Conservation (phyloP, 1,140 invertebrate species). For the Cheumatopsyche charites region DNA sequence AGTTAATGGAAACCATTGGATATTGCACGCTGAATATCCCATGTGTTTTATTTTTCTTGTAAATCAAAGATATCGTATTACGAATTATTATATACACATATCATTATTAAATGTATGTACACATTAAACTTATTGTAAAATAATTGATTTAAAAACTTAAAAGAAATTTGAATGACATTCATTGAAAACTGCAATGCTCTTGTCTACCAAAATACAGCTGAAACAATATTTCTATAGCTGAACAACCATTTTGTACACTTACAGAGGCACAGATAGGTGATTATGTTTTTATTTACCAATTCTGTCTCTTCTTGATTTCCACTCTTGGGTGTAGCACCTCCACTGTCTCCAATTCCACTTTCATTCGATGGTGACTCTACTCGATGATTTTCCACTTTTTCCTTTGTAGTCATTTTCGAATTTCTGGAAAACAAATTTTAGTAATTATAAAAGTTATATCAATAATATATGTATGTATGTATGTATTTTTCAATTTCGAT, state of each 20-base stretch:
- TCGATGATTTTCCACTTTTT: neutral
- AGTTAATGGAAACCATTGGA: constrained; percentile 6
- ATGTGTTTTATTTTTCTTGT: no score
- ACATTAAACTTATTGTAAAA: no score
- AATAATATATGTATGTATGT: no score
- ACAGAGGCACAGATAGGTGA: neutral
- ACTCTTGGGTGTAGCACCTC: constrained; percentile 29
- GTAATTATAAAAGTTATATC: no score
- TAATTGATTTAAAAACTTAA: no score
- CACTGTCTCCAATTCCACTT: constrained; percentile 39
- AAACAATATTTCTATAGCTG: constrained; percentile 26
- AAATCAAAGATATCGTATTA: no score
- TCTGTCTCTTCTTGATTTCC: constrained; percentile 39
- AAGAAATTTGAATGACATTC: no score
- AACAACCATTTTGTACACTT: neutral
- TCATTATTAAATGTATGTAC: no score
- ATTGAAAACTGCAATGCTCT: neutral
- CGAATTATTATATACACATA: no score
- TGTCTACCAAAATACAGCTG: constrained; percentile 1
- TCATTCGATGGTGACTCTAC: constrained; percentile 31
- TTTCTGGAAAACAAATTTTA: no score
- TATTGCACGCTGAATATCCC: neutral
- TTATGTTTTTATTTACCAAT: constrained; percentile 33
- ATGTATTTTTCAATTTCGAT: no score
- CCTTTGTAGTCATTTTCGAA: constrained; percentile 23